These are phyloP conservation scores for Gnathonemus echidnorhynchus DNA, from an alignment of 2,113 vertebrate genomes.

Conservation along the genomic window DNA sequence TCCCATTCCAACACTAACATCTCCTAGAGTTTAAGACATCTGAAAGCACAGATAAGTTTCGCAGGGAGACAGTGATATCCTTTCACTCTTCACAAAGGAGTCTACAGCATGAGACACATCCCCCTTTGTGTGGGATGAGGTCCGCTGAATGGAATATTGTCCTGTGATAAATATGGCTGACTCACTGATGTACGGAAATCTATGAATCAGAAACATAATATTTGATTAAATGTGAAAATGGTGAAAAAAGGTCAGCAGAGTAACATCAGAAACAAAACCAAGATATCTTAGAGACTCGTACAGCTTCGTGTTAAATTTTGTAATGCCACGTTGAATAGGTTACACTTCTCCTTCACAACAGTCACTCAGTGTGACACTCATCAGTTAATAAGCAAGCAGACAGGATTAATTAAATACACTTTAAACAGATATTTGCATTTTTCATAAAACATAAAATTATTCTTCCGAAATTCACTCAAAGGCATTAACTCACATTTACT, in stretches of 20 bases:
- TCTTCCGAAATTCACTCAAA: background rate
- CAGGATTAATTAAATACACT: background rate
- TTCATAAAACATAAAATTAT: background rate
- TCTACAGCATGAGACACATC: background rate
- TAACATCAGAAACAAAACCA: background rate
- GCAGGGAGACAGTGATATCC: background rate
- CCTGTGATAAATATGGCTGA: background rate
- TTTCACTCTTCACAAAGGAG: background rate
- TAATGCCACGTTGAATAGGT: background rate
- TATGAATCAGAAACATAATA: slow-evolving; percentile 3
- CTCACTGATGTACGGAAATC: background rate
- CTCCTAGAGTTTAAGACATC: background rate
- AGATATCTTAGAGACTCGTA: background rate
- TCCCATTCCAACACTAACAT: background rate
- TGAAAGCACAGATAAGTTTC: background rate
- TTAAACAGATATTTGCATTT: background rate
- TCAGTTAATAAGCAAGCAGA: background rate
- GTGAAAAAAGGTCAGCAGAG: background rate
- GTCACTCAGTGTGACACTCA: background rate
- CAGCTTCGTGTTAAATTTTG: background rate
- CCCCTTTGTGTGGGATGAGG: background rate
- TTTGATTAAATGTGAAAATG: background rate
- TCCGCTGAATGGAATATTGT: background rate
- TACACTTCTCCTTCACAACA: background rate
- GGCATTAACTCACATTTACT: background rate